phyloP scores from a whole-genome alignment of 2,797 vertebrate genomes.

The Sebastes nivosus region DNA sequence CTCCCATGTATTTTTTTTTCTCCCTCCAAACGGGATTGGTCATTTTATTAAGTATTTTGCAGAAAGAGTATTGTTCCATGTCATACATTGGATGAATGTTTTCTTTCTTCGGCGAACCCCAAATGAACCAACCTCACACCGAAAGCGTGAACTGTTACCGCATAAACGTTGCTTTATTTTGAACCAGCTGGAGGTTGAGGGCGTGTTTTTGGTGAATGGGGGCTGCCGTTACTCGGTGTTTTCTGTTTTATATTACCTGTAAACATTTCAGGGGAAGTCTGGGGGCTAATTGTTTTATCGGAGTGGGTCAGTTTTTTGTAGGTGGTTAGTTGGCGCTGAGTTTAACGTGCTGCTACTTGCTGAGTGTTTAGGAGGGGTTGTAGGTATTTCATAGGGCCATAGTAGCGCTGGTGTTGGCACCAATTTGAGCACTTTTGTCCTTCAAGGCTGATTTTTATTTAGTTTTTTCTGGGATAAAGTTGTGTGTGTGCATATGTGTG shows the following conservation, averaged over 20 bases:
- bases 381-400: slow-evolving; percentile 52
- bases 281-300: slow-evolving; percentile 25
- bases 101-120: slow-evolving; percentile 50
- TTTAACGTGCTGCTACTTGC: slow-evolving; percentile 68
- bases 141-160: slow-evolving; percentile 53
- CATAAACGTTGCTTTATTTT: slow-evolving; percentile 50
- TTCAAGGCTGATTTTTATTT: slow-evolving; percentile 31
- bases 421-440: slow-evolving; percentile 76
- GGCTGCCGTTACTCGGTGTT: slow-evolving; percentile 40
- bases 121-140: slow-evolving; percentile 62
- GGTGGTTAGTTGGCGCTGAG: slow-evolving; percentile 47
- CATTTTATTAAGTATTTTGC: slow-evolving; percentile 64
- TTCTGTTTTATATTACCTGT: slow-evolving; percentile 44
- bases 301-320: slow-evolving; percentile 53
- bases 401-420: slow-evolving; percentile 60
- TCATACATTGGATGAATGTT: slow-evolving; percentile 58
- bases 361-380: slow-evolving; percentile 42
- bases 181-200: slow-evolving; percentile 48
- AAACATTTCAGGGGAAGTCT: slow-evolving; percentile 69
- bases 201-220: slow-evolving; percentile 55
- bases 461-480: slow-evolving; percentile 26
- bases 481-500: slow-evolving; percentile 20
- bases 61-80: slow-evolving; percentile 56
- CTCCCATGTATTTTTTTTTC: slow-evolving; percentile 43
- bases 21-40: slow-evolving; percentile 22